Evolutionary conservation across 2,797 vertebrate species (phyloP).

Genomic region (Diceros bicornis): DNA sequence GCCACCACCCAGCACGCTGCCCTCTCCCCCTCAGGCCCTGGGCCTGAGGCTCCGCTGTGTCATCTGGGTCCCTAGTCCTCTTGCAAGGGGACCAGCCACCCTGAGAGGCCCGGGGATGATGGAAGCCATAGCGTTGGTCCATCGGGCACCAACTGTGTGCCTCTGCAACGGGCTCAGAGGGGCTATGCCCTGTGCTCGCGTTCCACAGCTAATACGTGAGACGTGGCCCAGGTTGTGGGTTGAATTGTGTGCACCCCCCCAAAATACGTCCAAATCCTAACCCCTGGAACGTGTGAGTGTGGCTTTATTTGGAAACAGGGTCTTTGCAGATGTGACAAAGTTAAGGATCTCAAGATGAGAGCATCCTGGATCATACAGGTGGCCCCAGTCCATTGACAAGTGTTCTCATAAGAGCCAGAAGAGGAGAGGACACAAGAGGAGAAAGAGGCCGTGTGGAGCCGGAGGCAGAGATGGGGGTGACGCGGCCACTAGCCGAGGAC

Average conservation of each 20-base stretch:
- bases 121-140: not conserved
- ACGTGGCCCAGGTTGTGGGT: no score
- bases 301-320: not conserved
- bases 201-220: not conserved
- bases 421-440: not conserved
- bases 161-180: not conserved
- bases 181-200: not conserved
- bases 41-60: not conserved
- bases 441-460: rapidly evolving
- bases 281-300: not conserved
- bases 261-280: not conserved
- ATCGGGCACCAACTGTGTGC: not conserved
- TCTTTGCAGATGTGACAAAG: not conserved
- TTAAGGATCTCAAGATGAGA: not conserved
- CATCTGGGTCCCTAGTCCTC: not conserved
- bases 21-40: not conserved
- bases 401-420: not conserved
- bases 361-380: not conserved
- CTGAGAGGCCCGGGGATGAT: not conserved
- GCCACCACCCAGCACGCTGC: not conserved
- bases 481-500: not conserved
- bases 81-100: not conserved
- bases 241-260: not conserved
- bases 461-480: not conserved
- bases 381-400: not conserved